Conservation (phyloP, 2,888 invertebrate species). For the Dione juno region DNA sequence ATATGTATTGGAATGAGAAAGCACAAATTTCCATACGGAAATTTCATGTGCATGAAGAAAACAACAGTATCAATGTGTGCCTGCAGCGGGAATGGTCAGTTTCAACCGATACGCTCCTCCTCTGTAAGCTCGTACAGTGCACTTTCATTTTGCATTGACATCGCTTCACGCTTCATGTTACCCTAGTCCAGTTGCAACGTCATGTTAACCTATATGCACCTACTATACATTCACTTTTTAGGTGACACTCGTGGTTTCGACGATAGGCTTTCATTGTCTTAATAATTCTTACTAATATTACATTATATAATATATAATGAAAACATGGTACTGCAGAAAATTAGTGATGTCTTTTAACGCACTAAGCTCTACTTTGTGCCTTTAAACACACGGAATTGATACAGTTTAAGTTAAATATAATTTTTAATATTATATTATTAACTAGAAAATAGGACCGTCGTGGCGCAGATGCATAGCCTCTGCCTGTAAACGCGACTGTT, state of each 20-base stretch:
- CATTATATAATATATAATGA: too few relatives aligned
- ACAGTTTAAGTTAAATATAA: too few relatives aligned
- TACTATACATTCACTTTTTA: not conserved
- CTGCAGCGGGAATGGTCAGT: not conserved
- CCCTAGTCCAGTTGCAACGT: constrained; percentile 3
- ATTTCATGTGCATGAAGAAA: not conserved
- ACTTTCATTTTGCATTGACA: not conserved
- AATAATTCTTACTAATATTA: too few relatives aligned
- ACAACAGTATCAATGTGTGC: not conserved
- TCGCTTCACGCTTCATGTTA: not conserved
- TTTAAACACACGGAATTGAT: too few relatives aligned
- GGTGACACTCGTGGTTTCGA: not conserved
- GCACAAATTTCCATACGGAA: not conserved
- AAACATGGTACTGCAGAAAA: too few relatives aligned
- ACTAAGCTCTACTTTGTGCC: too few relatives aligned
- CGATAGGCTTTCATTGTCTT: too few relatives aligned
- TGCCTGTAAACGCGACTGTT: too few relatives aligned
- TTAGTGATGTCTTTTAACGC: too few relatives aligned
- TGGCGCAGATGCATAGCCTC: too few relatives aligned
- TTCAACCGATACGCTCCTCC: not conserved
- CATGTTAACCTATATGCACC: not conserved
- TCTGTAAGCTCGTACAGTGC: not conserved
- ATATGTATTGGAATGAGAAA: not conserved
- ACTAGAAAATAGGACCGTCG: too few relatives aligned
- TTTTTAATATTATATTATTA: too few relatives aligned